These are phyloP conservation scores for Empis stercorea DNA, from an alignment of 2,888 invertebrate genomes.

Conservation along the genomic window DNA sequence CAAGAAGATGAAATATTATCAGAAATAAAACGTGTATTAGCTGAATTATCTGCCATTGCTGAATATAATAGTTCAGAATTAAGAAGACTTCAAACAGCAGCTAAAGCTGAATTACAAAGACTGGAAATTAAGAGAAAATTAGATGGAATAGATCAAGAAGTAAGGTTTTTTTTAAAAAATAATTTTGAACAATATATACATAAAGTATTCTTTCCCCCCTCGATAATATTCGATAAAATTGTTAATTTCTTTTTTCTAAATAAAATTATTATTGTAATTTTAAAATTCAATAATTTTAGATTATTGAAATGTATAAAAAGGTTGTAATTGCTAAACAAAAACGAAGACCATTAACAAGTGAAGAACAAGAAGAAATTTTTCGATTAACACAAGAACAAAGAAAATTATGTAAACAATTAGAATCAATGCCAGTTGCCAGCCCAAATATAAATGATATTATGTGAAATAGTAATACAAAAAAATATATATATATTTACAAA, in stretches of 20 bases:
- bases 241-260: too few relatives aligned
- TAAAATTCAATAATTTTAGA: too few relatives aligned
- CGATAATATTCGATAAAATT: too few relatives aligned
- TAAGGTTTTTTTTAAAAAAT: too few relatives aligned
- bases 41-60: constrained; percentile 62
- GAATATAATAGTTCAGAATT: constrained; percentile 68
- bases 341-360: constrained; percentile 61
- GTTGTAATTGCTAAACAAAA: constrained; percentile 68
- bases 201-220: too few relatives aligned
- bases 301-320: constrained; percentile 75
- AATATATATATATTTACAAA: too few relatives aligned
- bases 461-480: not conserved
- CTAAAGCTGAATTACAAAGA: constrained; percentile 66
- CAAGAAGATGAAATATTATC: constrained; percentile 77
- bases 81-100: constrained; percentile 52
- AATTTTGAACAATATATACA: too few relatives aligned
- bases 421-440: constrained; percentile 17
- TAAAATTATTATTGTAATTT: too few relatives aligned
- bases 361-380: constrained; percentile 70
- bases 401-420: constrained; percentile 29
- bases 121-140: constrained; percentile 66
- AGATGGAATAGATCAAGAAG: constrained; percentile 56
- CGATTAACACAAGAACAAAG: constrained; percentile 55
- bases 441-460: constrained; percentile 6
- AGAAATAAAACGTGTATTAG: constrained; percentile 79